Percentiles rank a stretch among this genome's conserved stretches.
phyloP scores from a whole-genome alignment of 2,113 vertebrate genomes.

The Alligator sinensis region DNA sequence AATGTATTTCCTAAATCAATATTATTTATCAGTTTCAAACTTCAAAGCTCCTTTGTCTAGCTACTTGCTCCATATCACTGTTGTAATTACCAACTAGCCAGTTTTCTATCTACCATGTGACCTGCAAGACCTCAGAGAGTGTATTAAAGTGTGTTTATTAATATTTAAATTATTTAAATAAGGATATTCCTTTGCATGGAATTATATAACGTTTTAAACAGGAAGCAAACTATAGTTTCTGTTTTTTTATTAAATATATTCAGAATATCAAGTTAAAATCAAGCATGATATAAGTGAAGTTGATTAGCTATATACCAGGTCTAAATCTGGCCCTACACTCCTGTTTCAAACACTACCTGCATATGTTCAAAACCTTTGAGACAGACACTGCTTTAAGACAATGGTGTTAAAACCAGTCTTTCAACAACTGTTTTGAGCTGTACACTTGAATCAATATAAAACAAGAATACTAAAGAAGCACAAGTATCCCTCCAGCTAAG shows the following conservation, averaged over 20 bases:
- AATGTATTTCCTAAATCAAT: rapidly evolving
- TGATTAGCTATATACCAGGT: neutral
- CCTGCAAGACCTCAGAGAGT: neutral
- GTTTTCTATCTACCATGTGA: neutral
- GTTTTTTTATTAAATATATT: neutral
- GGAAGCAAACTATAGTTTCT: neutral
- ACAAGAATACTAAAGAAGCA: neutral
- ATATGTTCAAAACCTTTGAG: neutral
- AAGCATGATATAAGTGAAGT: neutral
- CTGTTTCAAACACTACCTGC: neutral
- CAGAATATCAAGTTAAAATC: neutral
- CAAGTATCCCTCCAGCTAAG: neutral
- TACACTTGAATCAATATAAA: neutral
- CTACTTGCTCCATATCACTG: neutral
- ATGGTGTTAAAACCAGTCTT: neutral
- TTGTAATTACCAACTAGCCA: neutral
- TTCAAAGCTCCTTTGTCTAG: neutral
- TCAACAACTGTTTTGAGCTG: neutral
- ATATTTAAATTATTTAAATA: neutral
- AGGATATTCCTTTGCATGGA: neutral
- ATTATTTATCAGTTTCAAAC: neutral
- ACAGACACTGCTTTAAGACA: neutral
- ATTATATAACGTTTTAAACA: neutral
- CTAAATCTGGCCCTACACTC: neutral
- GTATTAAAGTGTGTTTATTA: neutral